These are phyloP conservation scores for Pandion haliaetus DNA, from an alignment of 2,113 vertebrate species.

Conservation along the genomic window DNA sequence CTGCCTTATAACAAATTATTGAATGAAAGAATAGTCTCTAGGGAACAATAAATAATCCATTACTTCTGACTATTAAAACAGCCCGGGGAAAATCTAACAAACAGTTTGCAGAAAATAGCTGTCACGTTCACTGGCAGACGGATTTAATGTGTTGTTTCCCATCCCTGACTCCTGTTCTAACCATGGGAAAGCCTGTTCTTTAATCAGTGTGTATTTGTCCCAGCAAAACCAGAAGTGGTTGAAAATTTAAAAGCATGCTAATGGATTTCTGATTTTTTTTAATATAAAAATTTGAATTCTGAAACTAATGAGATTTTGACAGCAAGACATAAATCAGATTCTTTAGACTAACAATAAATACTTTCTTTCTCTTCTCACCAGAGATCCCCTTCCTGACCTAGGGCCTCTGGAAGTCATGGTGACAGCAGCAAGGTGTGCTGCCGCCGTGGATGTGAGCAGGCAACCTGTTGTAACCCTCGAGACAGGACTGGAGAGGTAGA, in stretches of 20 bases:
- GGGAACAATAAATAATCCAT: not conserved
- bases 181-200: not conserved
- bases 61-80: not conserved
- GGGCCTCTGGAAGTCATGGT: not conserved
- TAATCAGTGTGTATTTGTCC: rapidly evolving
- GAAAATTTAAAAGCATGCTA: not conserved
- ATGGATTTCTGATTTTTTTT: not conserved
- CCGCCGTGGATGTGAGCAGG: not conserved
- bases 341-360: not conserved
- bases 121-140: not conserved
- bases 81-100: not conserved
- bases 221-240: not conserved
- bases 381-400: not conserved
- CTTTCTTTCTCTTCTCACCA: not conserved
- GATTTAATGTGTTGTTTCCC: not conserved
- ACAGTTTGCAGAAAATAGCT: not conserved
- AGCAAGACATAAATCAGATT: not conserved
- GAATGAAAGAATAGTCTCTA: not conserved
- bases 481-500: not conserved
- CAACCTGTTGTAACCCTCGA: rapidly evolving
- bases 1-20: not conserved
- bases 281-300: not conserved
- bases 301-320: not conserved
- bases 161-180: not conserved
- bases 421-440: not conserved